Percentiles rank a stretch among this genome's conserved stretches.
phyloP scores from a whole-genome alignment of 1,140 invertebrate genomes.

The Tetragonula clypearis region DNA sequence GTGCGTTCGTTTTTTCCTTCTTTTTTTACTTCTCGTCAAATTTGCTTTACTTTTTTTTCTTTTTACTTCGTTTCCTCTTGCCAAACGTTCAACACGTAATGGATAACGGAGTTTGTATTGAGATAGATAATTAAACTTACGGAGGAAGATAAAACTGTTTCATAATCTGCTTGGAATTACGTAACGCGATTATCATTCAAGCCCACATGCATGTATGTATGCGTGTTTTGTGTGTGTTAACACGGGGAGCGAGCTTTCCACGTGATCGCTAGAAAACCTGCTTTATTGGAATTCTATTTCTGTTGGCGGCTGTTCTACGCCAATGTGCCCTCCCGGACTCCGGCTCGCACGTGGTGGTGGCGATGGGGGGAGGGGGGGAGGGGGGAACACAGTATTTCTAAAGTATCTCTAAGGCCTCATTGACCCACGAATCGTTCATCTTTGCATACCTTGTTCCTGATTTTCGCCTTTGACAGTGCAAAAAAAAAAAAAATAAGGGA shows the following conservation, averaged over 20 bases:
- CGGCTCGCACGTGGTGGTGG: slow-evolving; percentile 21
- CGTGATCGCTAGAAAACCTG: slow-evolving; percentile 60
- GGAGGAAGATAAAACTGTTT: slow-evolving; percentile 33
- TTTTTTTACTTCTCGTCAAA: not conserved
- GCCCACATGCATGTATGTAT: slow-evolving; percentile 30
- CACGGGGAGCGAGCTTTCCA: slow-evolving; percentile 24
- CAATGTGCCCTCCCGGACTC: slow-evolving; percentile 72
- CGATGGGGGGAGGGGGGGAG: too few species aligned
- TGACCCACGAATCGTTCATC: slow-evolving; percentile 69
- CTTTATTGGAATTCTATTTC: slow-evolving; percentile 69
- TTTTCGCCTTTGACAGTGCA: slow-evolving; percentile 58
- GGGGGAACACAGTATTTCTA: slow-evolving; percentile 61
- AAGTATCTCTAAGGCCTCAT: slow-evolving; percentile 67
- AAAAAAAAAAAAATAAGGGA: too few species aligned
- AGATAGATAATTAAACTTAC: slow-evolving; percentile 29
- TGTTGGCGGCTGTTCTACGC: slow-evolving; percentile 61
- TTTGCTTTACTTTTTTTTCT: not conserved
- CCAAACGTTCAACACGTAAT: not conserved
- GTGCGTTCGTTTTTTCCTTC: too few species aligned
- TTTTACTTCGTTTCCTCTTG: not conserved
- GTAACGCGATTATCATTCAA: slow-evolving; percentile 50
- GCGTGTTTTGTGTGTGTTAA: not conserved
- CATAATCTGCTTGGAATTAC: slow-evolving; percentile 39
- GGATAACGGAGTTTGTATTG: not conserved
- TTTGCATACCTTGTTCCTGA: slow-evolving; percentile 58